phyloP scores from a whole-genome alignment of 2,113 vertebrate species.

The rat (Rattus norvegicus) region GRCr8 NC_086021.1:177990001-177990500 shows the following conservation, averaged over 20 bases:
- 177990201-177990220: constrained; percentile 87
- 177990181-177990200: constrained; percentile 84
- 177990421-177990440: constrained; percentile 63
- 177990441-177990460: constrained; percentile 38
- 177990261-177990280: constrained; percentile 87
- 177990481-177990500: background rate
- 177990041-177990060: constrained; percentile 36
- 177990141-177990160: constrained; percentile 79
- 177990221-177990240: constrained; percentile 88
- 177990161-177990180: constrained; percentile 66
- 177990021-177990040: background rate
- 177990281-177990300: constrained; percentile 88
- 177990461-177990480: background rate
- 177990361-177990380: constrained; percentile 80
- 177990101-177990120: constrained; percentile 86
- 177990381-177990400: constrained; percentile 67
- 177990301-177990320: constrained; percentile 87
- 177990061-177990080: constrained; percentile 71
- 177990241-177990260: constrained; percentile 85
- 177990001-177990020: background rate
- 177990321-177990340: constrained; percentile 89
- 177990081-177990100: constrained; percentile 81
- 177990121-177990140: constrained; percentile 84
- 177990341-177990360: constrained; percentile 87
- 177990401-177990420: constrained; percentile 44